These are phyloP conservation scores for Poicephalus gulielmi DNA, from an alignment of 2,113 vertebrate genomes.

Conservation along the genomic window DNA sequence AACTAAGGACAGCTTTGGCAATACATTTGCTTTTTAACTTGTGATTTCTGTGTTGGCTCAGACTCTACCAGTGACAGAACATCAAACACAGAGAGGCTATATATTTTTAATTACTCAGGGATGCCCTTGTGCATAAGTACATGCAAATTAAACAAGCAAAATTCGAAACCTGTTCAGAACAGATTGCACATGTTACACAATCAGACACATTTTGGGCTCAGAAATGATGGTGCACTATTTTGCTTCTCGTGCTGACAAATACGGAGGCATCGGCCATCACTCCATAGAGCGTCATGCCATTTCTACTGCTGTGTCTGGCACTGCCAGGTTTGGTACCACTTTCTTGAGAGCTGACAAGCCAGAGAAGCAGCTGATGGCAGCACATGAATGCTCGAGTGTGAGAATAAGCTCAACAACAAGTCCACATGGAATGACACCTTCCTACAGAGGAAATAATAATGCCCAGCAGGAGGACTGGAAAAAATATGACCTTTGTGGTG, in stretches of 20 bases:
- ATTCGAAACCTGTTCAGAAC: constrained; percentile 6
- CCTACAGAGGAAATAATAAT: not conserved
- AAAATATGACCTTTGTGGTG: not conserved
- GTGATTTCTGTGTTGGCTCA: constrained; percentile 53
- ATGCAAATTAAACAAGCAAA: constrained; percentile 45
- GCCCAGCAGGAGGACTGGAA: not conserved
- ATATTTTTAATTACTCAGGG: constrained; percentile 64
- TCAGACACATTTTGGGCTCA: constrained; percentile 7
- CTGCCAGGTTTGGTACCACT: not conserved
- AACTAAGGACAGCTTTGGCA: constrained; percentile 41
- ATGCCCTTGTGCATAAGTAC: constrained; percentile 54
- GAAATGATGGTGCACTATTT: not conserved
- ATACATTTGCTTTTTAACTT: constrained; percentile 47
- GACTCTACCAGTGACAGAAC: constrained; percentile 24
- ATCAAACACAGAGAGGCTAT: constrained; percentile 38
- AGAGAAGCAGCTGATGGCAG: not conserved
- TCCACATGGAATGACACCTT: not conserved
- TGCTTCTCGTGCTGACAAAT: not conserved
- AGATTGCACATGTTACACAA: constrained; percentile 44
- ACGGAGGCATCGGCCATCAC: not conserved
- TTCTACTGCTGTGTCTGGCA: not conserved
- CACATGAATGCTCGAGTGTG: not conserved
- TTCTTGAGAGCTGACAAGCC: not conserved
- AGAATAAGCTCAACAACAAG: not conserved
- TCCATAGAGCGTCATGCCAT: not conserved